Evolutionary conservation across 2,113 vertebrate species (phyloP), one percentile per base, ranked within the genome.

Genomic region (Chloebia gouldiae): DNA sequence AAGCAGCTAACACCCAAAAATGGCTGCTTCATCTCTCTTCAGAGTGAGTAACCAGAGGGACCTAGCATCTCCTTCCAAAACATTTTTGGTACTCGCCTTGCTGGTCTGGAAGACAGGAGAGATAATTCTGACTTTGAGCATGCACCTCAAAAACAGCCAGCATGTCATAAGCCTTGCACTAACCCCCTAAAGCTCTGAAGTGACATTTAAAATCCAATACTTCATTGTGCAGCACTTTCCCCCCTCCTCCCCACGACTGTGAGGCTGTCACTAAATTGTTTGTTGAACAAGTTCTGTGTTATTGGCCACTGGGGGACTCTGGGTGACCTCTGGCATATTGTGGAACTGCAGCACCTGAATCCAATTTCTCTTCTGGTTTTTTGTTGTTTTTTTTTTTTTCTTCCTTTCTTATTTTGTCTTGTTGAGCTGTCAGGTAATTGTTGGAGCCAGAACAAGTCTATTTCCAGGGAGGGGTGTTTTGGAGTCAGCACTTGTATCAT

Each of bases 171-270:
- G 86, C 90, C 37, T 76, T 30, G 16, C 30, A 14, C 72, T 61
- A 78, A 85, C 31, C 44, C 92, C 96, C 91, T 80, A 78, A 81
- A 96, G 90, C 93, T 94, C 88, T 64, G 63, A 51, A 92, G 81
- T 92, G 95, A 92, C 96, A 95, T 96, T 96, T 97, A 95, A 95
- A 97, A 97, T 93, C 70, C 86, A 94, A 88, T 96, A 88, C 87
- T 93, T 57, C 35, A n/a, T 71, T 76, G 76, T 83, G 90, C 91
- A 87, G 94, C 81, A 44, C 51, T 90, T 86, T 11, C 13, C 15
- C 25, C 24, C 9, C 9, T 22, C 31, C 57, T 83, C 68, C 60
- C 75, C 75, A 37, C 0, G 2, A 75, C 91, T 45, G 6, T 44
- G 68, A 86, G 71, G 86, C 92, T 94, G 94, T 91, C 87, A 82